A percentile compares a stretch with the other conserved stretches of the same genome.
Evolutionary conservation across 2,888 invertebrate species (phyloP).

Genomic region (Bellardia pandia): DNA sequence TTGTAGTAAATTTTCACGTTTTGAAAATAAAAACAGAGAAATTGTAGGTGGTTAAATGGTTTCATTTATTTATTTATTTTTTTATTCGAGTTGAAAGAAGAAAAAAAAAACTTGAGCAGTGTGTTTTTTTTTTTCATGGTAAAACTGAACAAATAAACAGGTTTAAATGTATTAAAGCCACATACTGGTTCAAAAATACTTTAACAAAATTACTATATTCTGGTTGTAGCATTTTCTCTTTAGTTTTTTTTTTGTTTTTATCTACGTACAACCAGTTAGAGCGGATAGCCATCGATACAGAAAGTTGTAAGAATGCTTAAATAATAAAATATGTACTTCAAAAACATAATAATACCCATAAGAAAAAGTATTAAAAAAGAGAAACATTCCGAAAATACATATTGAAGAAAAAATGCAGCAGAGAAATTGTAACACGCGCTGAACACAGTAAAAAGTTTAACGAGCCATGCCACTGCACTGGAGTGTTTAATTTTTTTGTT

Average conservation of each 20-base stretch:
- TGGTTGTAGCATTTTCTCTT: not conserved
- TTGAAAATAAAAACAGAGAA: constrained; percentile 26
- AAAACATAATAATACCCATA: not conserved
- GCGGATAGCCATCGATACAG: not conserved
- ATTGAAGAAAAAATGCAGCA: constrained; percentile 9
- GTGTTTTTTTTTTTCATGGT: constrained; percentile 15
- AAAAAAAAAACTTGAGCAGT: constrained; percentile 14
- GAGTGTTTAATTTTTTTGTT: not conserved
- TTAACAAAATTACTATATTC: not conserved
- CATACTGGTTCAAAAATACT: constrained; percentile 17
- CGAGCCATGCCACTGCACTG: constrained; percentile 42
- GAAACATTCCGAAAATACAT: constrained; percentile 19
- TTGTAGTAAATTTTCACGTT: constrained; percentile 47
- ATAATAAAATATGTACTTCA: not conserved
- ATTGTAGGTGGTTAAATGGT: constrained; percentile 60
- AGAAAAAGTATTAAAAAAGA: constrained; percentile 23
- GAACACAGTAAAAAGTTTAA: constrained; percentile 55
- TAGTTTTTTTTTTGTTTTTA: not conserved
- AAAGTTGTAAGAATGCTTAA: constrained; percentile 30
- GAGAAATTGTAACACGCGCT: constrained; percentile 67
- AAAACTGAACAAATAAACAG: constrained; percentile 24
- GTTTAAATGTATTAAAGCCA: constrained; percentile 7
- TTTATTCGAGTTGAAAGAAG: not conserved
- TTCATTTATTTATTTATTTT: constrained; percentile 14
- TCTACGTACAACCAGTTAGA: not conserved